phyloP scores from a whole-genome alignment of 2,113 vertebrate genomes.

The Daubentonia madagascariensis region DNA sequence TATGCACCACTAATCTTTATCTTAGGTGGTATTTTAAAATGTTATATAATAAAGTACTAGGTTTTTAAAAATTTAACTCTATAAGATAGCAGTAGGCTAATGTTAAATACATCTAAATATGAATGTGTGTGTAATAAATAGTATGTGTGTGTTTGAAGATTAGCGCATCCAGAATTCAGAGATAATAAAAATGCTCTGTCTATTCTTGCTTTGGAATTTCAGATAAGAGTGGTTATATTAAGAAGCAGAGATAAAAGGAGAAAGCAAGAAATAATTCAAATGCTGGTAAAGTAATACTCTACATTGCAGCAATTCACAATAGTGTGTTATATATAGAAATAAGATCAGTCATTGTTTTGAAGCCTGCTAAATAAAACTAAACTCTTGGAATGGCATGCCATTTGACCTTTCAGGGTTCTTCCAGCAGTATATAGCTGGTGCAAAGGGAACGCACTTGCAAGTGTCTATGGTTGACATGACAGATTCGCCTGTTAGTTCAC shows the following conservation, averaged over 20 bases:
- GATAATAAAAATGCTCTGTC: slow-evolving; percentile 20
- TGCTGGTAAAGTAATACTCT: slow-evolving; percentile 29
- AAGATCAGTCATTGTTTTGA: slow-evolving; percentile 86
- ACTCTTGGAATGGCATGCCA: slow-evolving; percentile 81
- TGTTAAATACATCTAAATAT: background rate
- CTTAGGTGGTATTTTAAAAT: background rate
- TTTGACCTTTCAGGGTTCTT: slow-evolving; percentile 78
- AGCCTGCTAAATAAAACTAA: slow-evolving; percentile 83
- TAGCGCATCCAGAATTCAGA: slow-evolving; percentile 1
- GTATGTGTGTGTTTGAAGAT: background rate
- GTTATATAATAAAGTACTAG: background rate
- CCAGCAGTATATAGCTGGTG: slow-evolving; percentile 78
- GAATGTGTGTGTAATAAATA: background rate
- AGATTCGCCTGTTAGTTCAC: slow-evolving; percentile 46
- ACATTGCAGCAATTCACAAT: slow-evolving; percentile 56
- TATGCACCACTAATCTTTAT: background rate
- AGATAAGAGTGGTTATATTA: slow-evolving; percentile 32
- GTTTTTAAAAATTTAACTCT: background rate
- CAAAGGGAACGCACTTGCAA: slow-evolving; percentile 59
- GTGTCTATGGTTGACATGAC: slow-evolving; percentile 73
- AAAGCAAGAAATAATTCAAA: slow-evolving; percentile 63
- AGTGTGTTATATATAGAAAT: slow-evolving; percentile 86
- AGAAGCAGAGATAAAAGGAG: slow-evolving; percentile 71
- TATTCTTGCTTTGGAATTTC: slow-evolving; percentile 52
- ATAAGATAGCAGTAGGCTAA: background rate